Evolutionary conservation across 2,888 invertebrate species (phyloP).

Genomic region (Acanthococcus lagerstroemiae): DNA sequence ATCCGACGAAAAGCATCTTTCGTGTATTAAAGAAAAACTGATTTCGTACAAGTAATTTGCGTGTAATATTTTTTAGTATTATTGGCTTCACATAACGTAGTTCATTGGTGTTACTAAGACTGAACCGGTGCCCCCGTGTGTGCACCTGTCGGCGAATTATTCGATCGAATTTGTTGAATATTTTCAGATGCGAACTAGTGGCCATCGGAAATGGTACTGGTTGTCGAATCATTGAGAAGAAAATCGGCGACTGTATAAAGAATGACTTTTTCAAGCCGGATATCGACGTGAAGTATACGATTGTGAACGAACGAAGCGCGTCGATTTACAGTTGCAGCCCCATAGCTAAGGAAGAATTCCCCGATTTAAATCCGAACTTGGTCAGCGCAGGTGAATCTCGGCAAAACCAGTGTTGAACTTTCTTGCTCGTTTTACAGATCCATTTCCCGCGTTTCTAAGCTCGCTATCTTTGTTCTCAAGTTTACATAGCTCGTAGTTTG

Average conservation of each 20-base stretch:
- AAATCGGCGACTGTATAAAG: slow-evolving; percentile 54
- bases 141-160: too few relatives aligned
- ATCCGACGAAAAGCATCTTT: not conserved
- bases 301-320: slow-evolving; percentile 83
- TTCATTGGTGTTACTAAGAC: too few relatives aligned
- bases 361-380: slow-evolving; percentile 68
- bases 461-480: slow-evolving; percentile 36
- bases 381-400: slow-evolving; percentile 66
- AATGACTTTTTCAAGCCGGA: slow-evolving; percentile 47
- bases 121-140: not conserved
- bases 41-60: slow-evolving; percentile 48
- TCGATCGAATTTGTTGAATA: not conserved
- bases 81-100: too few relatives aligned
- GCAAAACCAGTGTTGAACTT: too few relatives aligned
- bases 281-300: slow-evolving; percentile 58
- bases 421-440: too few relatives aligned
- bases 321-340: slow-evolving; percentile 84
- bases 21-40: slow-evolving; percentile 44
- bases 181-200: slow-evolving; percentile 60
- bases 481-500: slow-evolving; percentile 75
- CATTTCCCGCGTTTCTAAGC: too few relatives aligned
- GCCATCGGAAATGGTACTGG: slow-evolving; percentile 87
- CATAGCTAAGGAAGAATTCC: slow-evolving; percentile 73
- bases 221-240: slow-evolving; percentile 74
- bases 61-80: not conserved